These are phyloP conservation scores for Notoglanidium macrostoma DNA, from an alignment of 2,797 vertebrate genomes.

Conservation along the genomic window DNA sequence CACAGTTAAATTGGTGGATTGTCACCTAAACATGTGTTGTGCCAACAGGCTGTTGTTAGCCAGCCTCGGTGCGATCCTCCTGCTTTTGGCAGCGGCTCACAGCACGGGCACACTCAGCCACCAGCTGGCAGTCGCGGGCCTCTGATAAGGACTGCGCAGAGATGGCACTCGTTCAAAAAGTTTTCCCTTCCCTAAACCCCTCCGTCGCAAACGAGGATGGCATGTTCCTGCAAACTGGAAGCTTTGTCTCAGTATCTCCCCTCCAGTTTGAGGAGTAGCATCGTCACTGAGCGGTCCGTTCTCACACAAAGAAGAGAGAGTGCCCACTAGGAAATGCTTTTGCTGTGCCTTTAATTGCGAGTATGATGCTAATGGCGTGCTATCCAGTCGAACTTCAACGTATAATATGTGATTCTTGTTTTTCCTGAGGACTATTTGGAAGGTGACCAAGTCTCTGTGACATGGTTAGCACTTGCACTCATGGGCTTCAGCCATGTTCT, in stretches of 20 bases:
- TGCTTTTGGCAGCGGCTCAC: slow-evolving; percentile 77
- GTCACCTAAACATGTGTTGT: slow-evolving; percentile 52
- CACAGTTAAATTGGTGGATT: slow-evolving; percentile 24
- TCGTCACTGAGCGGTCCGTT: slow-evolving; percentile 77
- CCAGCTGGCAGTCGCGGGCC: slow-evolving; percentile 86
- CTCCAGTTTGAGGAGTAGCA: slow-evolving; percentile 81
- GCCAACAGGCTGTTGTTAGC: slow-evolving; percentile 74
- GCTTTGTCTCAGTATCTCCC: slow-evolving; percentile 81
- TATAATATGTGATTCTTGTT: slow-evolving; percentile 34
- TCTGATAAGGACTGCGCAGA: slow-evolving; percentile 83
- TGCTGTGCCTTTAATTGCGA: slow-evolving; percentile 31
- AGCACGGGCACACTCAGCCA: slow-evolving; percentile 81
- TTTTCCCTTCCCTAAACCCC: slow-evolving; percentile 84
- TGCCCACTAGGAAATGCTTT: slow-evolving; percentile 61
- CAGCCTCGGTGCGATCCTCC: slow-evolving; percentile 73
- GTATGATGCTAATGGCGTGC: background rate
- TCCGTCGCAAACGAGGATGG: slow-evolving; percentile 81
- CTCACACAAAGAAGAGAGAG: slow-evolving; percentile 67
- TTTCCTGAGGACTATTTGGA: slow-evolving; percentile 68
- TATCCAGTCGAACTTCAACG: background rate
- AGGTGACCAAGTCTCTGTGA: slow-evolving; percentile 64
- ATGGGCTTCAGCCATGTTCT: slow-evolving; percentile 9
- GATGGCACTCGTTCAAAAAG: slow-evolving; percentile 86
- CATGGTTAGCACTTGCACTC: slow-evolving; percentile 11
- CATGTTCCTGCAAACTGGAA: slow-evolving; percentile 80